Conservation (phyloP, 1,140 invertebrate genomes). For the Gonatopus flavifemur region DNA sequence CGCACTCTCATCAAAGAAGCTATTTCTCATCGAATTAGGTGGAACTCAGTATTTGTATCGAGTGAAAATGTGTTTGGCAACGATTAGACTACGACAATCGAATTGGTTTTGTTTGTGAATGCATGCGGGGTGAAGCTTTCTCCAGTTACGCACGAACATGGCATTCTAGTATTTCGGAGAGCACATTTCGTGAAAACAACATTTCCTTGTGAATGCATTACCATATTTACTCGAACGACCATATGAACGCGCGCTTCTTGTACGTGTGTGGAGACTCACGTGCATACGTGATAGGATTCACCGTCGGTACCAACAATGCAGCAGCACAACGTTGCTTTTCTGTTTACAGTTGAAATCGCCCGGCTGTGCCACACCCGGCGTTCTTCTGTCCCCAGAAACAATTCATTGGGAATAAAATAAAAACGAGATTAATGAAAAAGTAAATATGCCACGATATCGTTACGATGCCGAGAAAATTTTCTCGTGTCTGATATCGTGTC, state of each 20-base stretch:
- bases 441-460: too few relatives aligned
- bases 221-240: slow-evolving; percentile 32
- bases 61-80: too few relatives aligned
- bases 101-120: too few relatives aligned
- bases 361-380: slow-evolving; percentile 6
- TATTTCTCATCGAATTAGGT: too few relatives aligned
- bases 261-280: slow-evolving; percentile 26
- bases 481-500: too few relatives aligned
- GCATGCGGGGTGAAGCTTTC: too few relatives aligned
- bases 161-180: too few relatives aligned
- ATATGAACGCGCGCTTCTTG: slow-evolving; percentile 25
- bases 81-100: too few relatives aligned
- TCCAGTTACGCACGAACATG: too few relatives aligned
- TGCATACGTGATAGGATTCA: slow-evolving; percentile 38
- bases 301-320: slow-evolving; percentile 17
- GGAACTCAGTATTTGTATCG: too few relatives aligned
- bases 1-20: too few relatives aligned
- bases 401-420: slow-evolving; percentile 37
- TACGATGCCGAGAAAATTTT: too few relatives aligned
- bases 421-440: slow-evolving; percentile 30
- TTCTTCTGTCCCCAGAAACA: slow-evolving; percentile 15
- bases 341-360: slow-evolving; percentile 24
- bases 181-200: slow-evolving; percentile 30
- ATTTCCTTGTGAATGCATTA: slow-evolving; percentile 34
- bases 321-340: slow-evolving; percentile 16